Evolutionary conservation across 2,797 vertebrate species (phyloP).

Genomic region (Pterois miles): DNA sequence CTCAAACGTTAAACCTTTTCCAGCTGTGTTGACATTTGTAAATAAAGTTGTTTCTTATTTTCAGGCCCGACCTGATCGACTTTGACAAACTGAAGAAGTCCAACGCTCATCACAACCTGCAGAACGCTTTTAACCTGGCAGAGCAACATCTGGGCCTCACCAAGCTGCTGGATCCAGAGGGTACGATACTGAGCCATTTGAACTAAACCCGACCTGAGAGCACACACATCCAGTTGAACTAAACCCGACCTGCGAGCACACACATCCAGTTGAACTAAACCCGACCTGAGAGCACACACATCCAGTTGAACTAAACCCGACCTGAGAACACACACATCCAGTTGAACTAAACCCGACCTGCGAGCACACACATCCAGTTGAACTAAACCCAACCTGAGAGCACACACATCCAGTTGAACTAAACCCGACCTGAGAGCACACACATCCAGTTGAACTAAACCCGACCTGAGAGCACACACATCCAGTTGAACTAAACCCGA

Average conservation of each 20-base stretch:
- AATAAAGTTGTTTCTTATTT: background rate
- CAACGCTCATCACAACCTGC: conserved; percentile 97
- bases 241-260: background rate
- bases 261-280: background rate
- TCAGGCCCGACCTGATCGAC: conserved; percentile 95
- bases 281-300: too few species aligned
- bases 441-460: background rate
- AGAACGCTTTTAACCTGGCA: conserved; percentile 96
- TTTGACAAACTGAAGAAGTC: conserved; percentile 98
- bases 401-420: background rate
- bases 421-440: too few species aligned
- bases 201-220: background rate
- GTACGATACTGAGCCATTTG: conserved; percentile 65
- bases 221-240: background rate
- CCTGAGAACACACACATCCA: background rate
- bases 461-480: background rate
- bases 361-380: too few species aligned
- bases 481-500: background rate
- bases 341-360: background rate
- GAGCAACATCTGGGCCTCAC: conserved; percentile 97
- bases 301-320: background rate
- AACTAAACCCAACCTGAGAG: background rate
- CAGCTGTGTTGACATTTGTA: background rate
- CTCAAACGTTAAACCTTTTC: background rate
- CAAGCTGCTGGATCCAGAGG: conserved; percentile 94